Base-by-base conservation (phyloP, 2,113 vertebrate species). In the Bambusicola thoracicus region DNA sequence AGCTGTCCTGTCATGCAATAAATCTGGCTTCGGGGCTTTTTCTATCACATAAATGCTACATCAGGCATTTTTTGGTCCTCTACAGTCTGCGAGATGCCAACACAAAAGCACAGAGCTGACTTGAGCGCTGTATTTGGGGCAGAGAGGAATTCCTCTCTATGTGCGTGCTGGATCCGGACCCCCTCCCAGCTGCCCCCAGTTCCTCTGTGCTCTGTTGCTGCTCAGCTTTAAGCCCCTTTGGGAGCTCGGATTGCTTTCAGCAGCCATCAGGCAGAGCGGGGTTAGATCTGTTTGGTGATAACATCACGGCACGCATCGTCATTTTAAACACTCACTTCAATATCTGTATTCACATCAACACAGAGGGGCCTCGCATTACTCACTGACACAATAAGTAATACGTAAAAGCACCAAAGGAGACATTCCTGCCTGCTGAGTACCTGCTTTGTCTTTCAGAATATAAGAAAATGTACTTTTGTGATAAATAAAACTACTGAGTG, bases 1-100 rank as follows among this genome's bases (percentile, higher is more conserved):
- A 51, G 73, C 48, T 91, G 51, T 81, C 55, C 49, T 74, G 67
- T 63, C 79, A 75, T 25, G 63, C 56, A 41, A 2, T 56, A 89
- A 19, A 1, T 67, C 78, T 51, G 81, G 13, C 87, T 91, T 61
- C 36, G 68, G 62, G 51, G 7, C 10, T 49, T 81, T 49, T 80
- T 41, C 73, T 44, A 29, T 81, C 87, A 30, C 19, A 62, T 36
- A 94, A 95, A 77, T 74, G 90, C 93, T 91, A 87, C 55, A 62
- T 89, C 90, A 91, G 90, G 87, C 24, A 5, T 78, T 91, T 94
- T 94, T 70, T 2, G 2, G 59, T 88, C 63, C 87, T 65, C 76
- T 48, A 12, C 0, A 1, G 36, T 32, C 73, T 79, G 72, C 27
- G 32, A 40, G 78, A 81, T 84, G 84, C 74, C 74, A 81, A 48